Base-by-base conservation (phyloP, 2,113 vertebrate species). In the Gadus macrocephalus region DNA sequence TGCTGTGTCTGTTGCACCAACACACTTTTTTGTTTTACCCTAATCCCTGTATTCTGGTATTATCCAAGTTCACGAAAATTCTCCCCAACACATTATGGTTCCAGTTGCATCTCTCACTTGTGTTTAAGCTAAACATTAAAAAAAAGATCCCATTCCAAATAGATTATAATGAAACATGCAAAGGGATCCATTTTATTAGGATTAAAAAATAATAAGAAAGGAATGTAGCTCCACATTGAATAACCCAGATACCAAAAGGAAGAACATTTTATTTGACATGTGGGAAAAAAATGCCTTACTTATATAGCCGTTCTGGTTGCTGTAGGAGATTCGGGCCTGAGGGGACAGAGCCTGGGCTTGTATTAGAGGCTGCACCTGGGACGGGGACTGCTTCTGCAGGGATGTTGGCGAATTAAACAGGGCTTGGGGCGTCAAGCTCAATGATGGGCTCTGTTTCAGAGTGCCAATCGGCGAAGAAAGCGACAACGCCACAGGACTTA, bases 291-390 rank as follows among this genome's bases (percentile, higher is more conserved):
- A 25, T 25, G 5, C 12, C 66, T 76, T 82, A 93, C 92, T 84
- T 71, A 82, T 82, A 81, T 66, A 92, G 66, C 59, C 67, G 59
- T 56, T 88, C 67, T 86, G 86, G 72, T 17, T 85, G 79, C 49
- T 75, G 77, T 63, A 88, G 73, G 2, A 86, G 67, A 76, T 73
- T 35, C 75, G 77, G 11, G 71, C 20, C 78, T 73, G 86, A 63
- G 83, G 86, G 14, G 73, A 20, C 42, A 11, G 9, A 2, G 12
- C 42, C 42, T 12, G 42, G 42, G 38, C 38, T 19, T 76, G 78
- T 0, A 66, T 1, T 49, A 70, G 80, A 0, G 20, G 49, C 68
- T 74, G 42, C 9, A 49, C 42, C 35, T 72, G 77, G 11, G 15
- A 28, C 74, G 69, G 78, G 5, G 68, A 38, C 9, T 78, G 42